Evolutionary conservation across 2,113 vertebrate species (phyloP), one percentile per base, ranked within the genome.

Genomic region (Percina caprodes): DNA sequence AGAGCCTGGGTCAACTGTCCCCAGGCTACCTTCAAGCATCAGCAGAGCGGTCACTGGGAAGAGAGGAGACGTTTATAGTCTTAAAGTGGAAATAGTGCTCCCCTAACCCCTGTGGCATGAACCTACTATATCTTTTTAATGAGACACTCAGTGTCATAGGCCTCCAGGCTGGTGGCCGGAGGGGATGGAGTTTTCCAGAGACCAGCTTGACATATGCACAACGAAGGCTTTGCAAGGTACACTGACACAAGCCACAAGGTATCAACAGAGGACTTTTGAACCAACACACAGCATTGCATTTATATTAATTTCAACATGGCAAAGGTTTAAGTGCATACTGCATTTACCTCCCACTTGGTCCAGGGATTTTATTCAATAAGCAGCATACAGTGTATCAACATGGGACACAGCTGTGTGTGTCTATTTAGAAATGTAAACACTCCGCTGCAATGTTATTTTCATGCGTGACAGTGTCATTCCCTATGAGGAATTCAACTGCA

Each of bases 51-150:
- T 83, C 69, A 67, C 58, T 62, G 54, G 65, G 77, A 84, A 56
- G 72, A 87, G 56, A 77, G 66, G 68, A 42, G 59, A 80, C 84
- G 86, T 90, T 90, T 89, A 86, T 74, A 83, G 76, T 78, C 76
- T 68, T 83, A 70, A 91, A 90, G 85, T 87, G 84, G 76, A 79
- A 60, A 23, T 66, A 74, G 67, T 52, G 86, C 82, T 89, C 82
- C 76, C 83, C 59, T 84, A 77, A 80, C 81, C 83, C 88, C 75
- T 46, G 69, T 83, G 65, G 69, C 85, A 78, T 77, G 51, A 86
- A 86, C 86, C 77, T 71, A 78, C 78, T 88, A 81, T 89, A 61
- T 91, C 77, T 92, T 89, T 91, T 89, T 91, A 85, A 93, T 89
- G 80, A 85, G 72, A 73, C 75, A 88, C 83, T 90, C 68, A 82